Conservation (phyloP, 2,113 vertebrate species). For the Globicephala melas region DNA sequence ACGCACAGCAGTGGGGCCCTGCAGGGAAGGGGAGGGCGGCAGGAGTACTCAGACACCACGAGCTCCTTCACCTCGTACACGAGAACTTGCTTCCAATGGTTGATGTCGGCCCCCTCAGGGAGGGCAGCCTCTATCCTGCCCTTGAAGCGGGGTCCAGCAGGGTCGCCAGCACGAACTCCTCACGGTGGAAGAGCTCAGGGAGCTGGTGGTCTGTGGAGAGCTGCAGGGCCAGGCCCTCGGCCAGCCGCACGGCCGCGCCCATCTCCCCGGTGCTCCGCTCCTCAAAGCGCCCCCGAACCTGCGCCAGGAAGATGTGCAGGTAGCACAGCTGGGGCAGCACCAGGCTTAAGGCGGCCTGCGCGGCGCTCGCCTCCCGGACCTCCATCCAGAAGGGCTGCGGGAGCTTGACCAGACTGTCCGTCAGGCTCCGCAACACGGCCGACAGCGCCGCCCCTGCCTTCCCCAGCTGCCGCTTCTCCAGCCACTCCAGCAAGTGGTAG, state of each 20-base stretch:
- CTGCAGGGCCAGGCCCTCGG: slow-evolving; percentile 50
- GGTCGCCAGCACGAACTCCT: slow-evolving; percentile 59
- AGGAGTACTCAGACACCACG: background rate
- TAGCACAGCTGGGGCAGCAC: slow-evolving; percentile 59
- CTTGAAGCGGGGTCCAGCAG: slow-evolving; percentile 64
- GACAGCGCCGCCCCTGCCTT: background rate
- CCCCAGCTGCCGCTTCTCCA: background rate
- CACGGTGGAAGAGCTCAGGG: slow-evolving; percentile 35
- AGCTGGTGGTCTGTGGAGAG: slow-evolving; percentile 43
- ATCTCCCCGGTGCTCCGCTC: background rate
- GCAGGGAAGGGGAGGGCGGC: background rate
- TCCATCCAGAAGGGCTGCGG: slow-evolving; percentile 53
- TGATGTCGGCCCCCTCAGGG: slow-evolving; percentile 29
- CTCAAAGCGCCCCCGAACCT: background rate
- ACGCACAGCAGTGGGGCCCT: rapidly evolving
- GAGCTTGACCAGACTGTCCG: background rate
- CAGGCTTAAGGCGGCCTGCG: background rate
- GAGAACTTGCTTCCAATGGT: slow-evolving; percentile 69
- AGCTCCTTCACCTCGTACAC: slow-evolving; percentile 67
- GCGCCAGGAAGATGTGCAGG: slow-evolving; percentile 55
- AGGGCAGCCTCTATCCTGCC: slow-evolving; percentile 61
- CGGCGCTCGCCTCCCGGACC: background rate
- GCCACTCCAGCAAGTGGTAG: slow-evolving; percentile 43
- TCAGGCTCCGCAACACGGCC: slow-evolving; percentile 44
- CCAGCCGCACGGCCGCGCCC: background rate